phyloP scores from a whole-genome alignment of 2,888 invertebrate genomes.

The Drosophila nigricruria region DNA sequence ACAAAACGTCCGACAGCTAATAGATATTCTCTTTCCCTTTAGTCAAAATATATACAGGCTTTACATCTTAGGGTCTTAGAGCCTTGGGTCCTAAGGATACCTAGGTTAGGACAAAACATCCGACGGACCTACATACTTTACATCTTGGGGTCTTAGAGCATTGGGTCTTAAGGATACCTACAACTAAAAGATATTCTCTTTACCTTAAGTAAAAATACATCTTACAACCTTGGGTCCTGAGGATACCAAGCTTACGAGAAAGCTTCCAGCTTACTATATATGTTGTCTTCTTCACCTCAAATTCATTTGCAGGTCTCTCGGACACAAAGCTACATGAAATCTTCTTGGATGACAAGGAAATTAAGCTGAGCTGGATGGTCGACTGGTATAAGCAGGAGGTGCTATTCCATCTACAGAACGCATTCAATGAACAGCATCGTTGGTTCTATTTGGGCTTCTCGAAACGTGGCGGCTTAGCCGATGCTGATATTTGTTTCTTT shows the following conservation, averaged over 20 bases:
- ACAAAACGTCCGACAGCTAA: not conserved
- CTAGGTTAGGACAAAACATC: no score
- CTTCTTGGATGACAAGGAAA: slow-evolving; percentile 84
- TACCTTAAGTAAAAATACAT: not conserved
- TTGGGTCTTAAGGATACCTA: no score
- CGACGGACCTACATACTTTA: no score
- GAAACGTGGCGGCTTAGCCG: slow-evolving; percentile 90
- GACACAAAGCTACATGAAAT: slow-evolving; percentile 85
- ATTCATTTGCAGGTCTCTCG: slow-evolving; percentile 76
- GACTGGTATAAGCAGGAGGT: slow-evolving; percentile 86
- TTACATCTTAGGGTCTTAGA: not conserved
- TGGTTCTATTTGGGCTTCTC: slow-evolving; percentile 97
- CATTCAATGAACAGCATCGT: slow-evolving; percentile 85
- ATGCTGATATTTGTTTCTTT: slow-evolving; percentile 93
- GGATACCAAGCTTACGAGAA: not conserved
- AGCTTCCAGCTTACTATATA: not conserved
- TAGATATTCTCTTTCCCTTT: not conserved
- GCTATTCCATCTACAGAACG: slow-evolving; percentile 85
- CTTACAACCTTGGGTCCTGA: not conserved
- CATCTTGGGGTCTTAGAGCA: not conserved
- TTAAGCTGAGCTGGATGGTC: slow-evolving; percentile 85
- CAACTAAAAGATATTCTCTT: no score
- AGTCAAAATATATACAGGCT: not conserved
- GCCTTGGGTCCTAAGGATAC: not conserved
- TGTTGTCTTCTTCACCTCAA: no score